Base-by-base conservation (phyloP, 1,140 invertebrate species). In the Druon quercuslanigerum region DNA sequence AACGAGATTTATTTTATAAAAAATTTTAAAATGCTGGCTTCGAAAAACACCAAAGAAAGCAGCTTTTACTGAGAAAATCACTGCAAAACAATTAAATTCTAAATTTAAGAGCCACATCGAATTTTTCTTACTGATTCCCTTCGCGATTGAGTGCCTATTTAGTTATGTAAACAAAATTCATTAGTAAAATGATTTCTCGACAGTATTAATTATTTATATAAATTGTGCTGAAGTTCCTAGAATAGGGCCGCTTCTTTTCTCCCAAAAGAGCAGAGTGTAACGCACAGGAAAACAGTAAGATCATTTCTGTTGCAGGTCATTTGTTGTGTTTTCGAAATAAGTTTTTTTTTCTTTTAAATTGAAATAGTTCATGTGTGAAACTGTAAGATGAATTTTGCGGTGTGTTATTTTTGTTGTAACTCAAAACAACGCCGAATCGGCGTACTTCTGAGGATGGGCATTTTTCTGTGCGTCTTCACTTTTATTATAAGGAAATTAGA, bases 171-270 rank as follows among this genome's bases (percentile, higher is more conserved):
- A 3, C n/a, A 11, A 57, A 12, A 33, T 60, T 25, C 4, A 3
- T 40, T 2, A 14, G 11, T 25, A 60, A 14, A 60, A 60, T 60
- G 14, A 66, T 66, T 66, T n/a, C 12, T 40, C 33, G 25, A 40
- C 60, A 66, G 60, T 66, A 66, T 66, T 66, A 66, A 66, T 33
- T 14, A 60, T 66, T 66, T 16, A 46, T 46, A 66, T 40, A 8
- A 66, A 66, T 46, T 46, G 16, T n/a, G 6, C 33, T 16, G 40
- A 66, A 66, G 46, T 66, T n/a, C 7, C 3, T n/a, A 66, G 25
- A 6, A 40, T 46, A 40, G 13, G 4, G 16, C 0, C 25, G 16
- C 7, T 40, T 25, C 12, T 60, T 33, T 25, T 40, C n/a, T 66
- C 25, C 8, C 14, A 16, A 7, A 56, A 40, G 25, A 66, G 33